Evolutionary conservation across 2,113 vertebrate genomes (phyloP).

Genomic region (Acrocephalus arundinaceus): DNA sequence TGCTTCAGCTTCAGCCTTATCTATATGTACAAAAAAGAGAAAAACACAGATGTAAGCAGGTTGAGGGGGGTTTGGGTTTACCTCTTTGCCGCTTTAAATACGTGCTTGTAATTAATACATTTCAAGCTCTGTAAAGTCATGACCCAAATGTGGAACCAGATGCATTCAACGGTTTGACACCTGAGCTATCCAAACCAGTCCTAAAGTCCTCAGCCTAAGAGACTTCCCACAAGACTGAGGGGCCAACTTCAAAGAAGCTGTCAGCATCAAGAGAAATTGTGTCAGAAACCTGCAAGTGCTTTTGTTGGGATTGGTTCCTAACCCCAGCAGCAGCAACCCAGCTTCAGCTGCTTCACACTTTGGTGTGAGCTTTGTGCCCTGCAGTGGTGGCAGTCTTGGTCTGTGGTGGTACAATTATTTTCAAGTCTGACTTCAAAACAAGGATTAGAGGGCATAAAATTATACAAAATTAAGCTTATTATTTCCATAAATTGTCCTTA

Average conservation of each 20-base stretch:
- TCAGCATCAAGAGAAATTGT: neutral
- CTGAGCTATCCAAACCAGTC: neutral
- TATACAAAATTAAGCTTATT: neutral
- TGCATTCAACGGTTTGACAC: neutral
- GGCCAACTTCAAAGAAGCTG: neutral
- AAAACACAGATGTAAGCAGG: neutral
- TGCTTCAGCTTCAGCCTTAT: neutral
- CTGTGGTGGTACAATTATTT: neutral
- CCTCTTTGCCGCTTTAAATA: neutral
- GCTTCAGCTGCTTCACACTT: neutral
- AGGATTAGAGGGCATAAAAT: neutral
- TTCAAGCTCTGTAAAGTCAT: neutral
- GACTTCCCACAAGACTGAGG: neutral
- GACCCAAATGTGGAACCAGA: neutral
- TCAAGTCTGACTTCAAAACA: neutral
- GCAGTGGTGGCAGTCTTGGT: neutral
- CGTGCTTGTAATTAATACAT: neutral
- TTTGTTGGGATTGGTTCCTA: neutral
- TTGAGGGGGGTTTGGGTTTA: neutral
- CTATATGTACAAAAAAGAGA: neutral
- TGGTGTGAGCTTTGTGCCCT: neutral
- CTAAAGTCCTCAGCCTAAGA: neutral
- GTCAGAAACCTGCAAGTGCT: neutral
- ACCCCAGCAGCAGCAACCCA: fast-evolving
- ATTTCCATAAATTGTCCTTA: neutral